phyloP scores from a whole-genome alignment of 1,140 invertebrate species.

The Coptotermes formosanus region DNA sequence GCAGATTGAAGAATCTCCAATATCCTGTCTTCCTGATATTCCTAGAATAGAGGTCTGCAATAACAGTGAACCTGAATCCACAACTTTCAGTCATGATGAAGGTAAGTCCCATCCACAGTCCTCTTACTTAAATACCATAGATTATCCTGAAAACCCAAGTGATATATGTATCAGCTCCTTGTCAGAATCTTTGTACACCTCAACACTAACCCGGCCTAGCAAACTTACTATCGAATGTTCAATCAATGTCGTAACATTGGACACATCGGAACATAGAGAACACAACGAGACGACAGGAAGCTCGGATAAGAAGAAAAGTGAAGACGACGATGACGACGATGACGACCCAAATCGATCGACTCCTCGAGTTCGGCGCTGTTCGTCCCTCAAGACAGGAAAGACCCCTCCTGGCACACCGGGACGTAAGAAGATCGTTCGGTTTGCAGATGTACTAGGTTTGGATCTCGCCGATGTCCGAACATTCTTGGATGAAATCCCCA shows the following conservation, averaged over 20 bases:
- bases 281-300: background rate
- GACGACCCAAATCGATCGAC: slow-evolving; percentile 52
- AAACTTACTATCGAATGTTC: background rate
- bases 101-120: no score
- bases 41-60: no score
- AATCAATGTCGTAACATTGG: background rate
- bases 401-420: slow-evolving; percentile 86
- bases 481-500: slow-evolving; percentile 85
- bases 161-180: background rate
- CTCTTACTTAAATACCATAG: background rate
- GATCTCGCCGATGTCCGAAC: slow-evolving; percentile 89
- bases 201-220: background rate
- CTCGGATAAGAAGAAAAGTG: slow-evolving; percentile 28
- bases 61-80: no score
- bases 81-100: no score
- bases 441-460: slow-evolving; percentile 90
- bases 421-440: slow-evolving; percentile 91
- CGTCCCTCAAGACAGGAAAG: slow-evolving; percentile 86
- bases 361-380: slow-evolving; percentile 67
- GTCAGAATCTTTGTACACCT: background rate
- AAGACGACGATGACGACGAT: slow-evolving; percentile 38
- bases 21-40: background rate
- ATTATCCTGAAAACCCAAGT: background rate
- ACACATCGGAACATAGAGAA: background rate
- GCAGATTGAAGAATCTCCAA: background rate